A percentile compares a stretch with the other conserved stretches of the same genome.
Evolutionary conservation across 30 jellyfish, hydroid and myxozoan species (phyloP).

Genomic region (Cassiopea andromeda): DNA sequence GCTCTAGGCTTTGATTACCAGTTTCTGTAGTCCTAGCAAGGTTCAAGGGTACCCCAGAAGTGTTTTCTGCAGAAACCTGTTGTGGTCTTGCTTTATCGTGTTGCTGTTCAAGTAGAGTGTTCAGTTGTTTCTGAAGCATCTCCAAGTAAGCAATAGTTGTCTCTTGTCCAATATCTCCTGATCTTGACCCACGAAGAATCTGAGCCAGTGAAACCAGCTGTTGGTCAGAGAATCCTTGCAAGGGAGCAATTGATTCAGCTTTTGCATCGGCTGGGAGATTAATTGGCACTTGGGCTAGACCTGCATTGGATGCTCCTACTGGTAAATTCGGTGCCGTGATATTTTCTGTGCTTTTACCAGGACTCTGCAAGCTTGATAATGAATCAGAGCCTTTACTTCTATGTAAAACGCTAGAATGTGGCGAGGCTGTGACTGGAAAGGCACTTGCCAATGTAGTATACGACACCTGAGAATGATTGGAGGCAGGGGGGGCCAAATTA

Average conservation of each 20-base stretch:
- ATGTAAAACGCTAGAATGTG: background rate
- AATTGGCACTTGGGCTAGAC: constrained; percentile 3
- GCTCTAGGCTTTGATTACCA: background rate
- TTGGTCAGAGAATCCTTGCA: constrained; percentile 76
- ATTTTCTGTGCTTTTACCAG: background rate
- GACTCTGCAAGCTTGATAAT: background rate
- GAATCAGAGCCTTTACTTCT: background rate
- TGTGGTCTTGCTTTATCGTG: constrained; percentile 64
- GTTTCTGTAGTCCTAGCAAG: background rate
- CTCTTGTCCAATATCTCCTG: constrained; percentile 70
- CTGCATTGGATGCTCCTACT: background rate
- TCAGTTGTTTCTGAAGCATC: constrained; percentile 87
- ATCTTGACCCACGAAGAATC: constrained; percentile 73
- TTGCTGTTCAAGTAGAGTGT: constrained; percentile 62
- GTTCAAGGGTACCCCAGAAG: background rate
- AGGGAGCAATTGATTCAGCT: constrained; percentile 49
- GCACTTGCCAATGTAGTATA: background rate
- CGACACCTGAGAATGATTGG: background rate
- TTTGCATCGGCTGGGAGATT: background rate
- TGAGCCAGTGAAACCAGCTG: constrained; percentile 83
- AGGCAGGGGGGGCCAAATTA: background rate
- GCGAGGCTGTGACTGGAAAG: background rate
- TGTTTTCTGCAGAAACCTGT: constrained; percentile 7
- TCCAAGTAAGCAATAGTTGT: constrained; percentile 90
- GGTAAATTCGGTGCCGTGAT: background rate